Evolutionary conservation across 2,797 vertebrate species (phyloP).

Genomic region (Phyllotis vaccarum): DNA sequence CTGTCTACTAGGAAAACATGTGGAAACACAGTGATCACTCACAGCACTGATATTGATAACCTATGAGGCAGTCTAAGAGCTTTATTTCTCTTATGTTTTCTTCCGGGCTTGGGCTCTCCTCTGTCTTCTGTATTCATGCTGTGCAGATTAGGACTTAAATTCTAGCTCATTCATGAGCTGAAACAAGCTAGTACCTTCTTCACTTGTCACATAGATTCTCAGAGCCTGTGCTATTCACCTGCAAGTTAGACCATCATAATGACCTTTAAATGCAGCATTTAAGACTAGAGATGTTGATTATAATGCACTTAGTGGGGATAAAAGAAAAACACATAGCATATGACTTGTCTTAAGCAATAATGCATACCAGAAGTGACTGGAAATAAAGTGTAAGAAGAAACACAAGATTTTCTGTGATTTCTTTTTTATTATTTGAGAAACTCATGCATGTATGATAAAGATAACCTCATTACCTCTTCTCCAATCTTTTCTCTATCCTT

Average conservation of each 20-base stretch:
- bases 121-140: background rate
- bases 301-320: background rate
- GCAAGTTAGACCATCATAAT: background rate
- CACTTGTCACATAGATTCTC: background rate
- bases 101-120: background rate
- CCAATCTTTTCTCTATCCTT: background rate
- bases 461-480: background rate
- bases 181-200: background rate
- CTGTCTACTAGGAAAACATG: background rate
- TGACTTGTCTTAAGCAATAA: conserved; percentile 1
- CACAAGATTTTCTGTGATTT: background rate
- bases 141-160: background rate
- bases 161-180: background rate
- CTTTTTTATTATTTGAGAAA: background rate
- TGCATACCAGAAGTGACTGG: background rate
- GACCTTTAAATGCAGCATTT: background rate
- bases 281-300: conserved; percentile 1
- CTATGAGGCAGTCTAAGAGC: background rate
- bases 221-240: background rate
- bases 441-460: background rate
- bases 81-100: background rate
- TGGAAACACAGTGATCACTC: background rate
- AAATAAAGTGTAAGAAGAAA: background rate
- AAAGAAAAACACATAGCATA: background rate
- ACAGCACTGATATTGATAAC: background rate